A percentile compares a stretch with the other conserved stretches of the same genome.
Conservation (phyloP, 2,113 vertebrate genomes). For the Scopus umbretta region DNA sequence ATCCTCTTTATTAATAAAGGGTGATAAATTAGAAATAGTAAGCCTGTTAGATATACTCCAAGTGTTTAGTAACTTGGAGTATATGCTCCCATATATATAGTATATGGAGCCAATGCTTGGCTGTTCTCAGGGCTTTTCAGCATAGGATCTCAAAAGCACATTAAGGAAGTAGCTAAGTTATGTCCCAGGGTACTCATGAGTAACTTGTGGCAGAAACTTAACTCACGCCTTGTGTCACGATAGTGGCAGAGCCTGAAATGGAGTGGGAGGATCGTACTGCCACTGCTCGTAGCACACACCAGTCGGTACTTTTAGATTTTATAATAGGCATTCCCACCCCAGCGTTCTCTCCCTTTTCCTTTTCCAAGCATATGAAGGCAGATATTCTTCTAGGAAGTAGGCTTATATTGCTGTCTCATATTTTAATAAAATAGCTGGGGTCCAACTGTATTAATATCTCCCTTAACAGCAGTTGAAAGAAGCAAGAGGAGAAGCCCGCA, state of each 20-base stretch:
- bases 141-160: neutral
- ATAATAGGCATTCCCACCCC: neutral
- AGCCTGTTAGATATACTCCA: neutral
- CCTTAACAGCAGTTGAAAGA: neutral
- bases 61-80: neutral
- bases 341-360: neutral
- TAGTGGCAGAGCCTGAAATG: neutral
- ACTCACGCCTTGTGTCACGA: rapidly evolving
- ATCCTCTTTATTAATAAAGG: neutral
- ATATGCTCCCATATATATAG: no score
- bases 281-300: neutral
- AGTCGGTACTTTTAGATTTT: neutral
- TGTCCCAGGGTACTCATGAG: neutral
- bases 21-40: neutral
- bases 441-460: neutral
- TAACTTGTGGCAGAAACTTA: neutral
- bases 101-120: no score
- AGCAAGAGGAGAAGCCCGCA: neutral
- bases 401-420: neutral
- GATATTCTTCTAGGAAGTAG: neutral
- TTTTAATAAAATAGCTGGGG: neutral
- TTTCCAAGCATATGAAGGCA: neutral
- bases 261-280: neutral
- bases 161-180: neutral
- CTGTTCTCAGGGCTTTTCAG: neutral